Conservation (phyloP, 2,113 vertebrate genomes). For the Xyliphius kryptos region DNA sequence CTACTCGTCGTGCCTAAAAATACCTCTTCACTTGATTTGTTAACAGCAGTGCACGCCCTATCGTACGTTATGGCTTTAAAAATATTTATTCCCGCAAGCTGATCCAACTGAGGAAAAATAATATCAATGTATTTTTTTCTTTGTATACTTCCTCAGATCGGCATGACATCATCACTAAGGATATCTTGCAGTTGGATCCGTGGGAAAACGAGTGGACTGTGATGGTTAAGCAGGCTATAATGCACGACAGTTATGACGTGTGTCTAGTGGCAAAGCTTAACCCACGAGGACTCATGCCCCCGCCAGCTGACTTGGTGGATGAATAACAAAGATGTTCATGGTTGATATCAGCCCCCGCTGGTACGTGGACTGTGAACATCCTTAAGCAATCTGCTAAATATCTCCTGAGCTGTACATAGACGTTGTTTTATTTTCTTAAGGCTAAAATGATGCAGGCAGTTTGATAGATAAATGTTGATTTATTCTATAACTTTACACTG, state of each 20-base stretch:
- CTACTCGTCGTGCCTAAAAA: too few relatives aligned
- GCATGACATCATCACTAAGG: constrained; percentile 86
- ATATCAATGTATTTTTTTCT: too few relatives aligned
- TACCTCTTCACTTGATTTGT: too few relatives aligned
- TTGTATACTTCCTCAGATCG: constrained; percentile 75
- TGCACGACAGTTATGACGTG: constrained; percentile 93
- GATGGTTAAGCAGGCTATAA: constrained; percentile 71
- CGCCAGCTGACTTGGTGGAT: constrained; percentile 76
- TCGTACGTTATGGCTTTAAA: too few relatives aligned
- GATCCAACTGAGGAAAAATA: too few relatives aligned
- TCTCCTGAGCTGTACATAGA: constrained; percentile 6
- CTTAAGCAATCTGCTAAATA: not conserved
- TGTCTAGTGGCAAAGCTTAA: constrained; percentile 92
- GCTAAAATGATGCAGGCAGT: not conserved
- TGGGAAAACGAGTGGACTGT: constrained; percentile 90
- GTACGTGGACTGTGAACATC: too few relatives aligned
- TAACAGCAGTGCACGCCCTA: too few relatives aligned
- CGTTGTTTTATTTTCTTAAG: constrained; percentile 10
- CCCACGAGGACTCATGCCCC: constrained; percentile 83
- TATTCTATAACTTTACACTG: not conserved
- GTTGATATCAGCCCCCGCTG: too few relatives aligned
- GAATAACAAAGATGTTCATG: constrained; percentile 45
- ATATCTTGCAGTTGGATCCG: constrained; percentile 85
- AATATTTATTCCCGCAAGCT: too few relatives aligned
- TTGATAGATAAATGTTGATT: not conserved